Evolutionary conservation across 2,797 vertebrate species (phyloP).

Genomic region (Uromys caudimaculatus): DNA sequence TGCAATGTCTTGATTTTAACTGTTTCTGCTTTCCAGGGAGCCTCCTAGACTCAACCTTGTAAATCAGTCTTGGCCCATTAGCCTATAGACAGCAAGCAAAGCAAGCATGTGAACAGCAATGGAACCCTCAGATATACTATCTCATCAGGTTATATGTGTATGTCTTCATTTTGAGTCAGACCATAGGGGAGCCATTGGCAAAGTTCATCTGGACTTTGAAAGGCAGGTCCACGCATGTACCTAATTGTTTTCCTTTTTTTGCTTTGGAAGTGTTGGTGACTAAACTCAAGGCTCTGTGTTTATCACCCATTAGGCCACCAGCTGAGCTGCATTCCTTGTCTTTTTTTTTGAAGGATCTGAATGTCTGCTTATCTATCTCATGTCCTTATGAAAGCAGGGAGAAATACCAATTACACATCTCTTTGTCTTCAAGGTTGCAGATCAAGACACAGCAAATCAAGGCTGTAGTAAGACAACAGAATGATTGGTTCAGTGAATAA

Average conservation of each 20-base stretch:
- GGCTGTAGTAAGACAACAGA: neutral
- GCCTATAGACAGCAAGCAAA: neutral
- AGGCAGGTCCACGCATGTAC: neutral
- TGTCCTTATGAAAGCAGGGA: neutral
- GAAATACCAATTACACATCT: slow-evolving; percentile 8
- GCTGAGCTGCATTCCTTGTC: neutral
- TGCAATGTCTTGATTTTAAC: slow-evolving; percentile 21
- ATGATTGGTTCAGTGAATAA: neutral
- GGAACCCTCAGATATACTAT: neutral
- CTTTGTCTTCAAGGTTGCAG: neutral
- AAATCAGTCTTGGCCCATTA: neutral
- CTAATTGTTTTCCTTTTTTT: neutral
- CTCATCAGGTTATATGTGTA: neutral
- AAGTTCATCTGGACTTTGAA: neutral
- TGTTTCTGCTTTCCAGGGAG: neutral
- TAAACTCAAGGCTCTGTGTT: neutral
- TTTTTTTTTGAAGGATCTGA: neutral
- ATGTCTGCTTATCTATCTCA: slow-evolving; percentile 5
- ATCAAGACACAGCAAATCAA: neutral
- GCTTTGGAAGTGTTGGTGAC: neutral
- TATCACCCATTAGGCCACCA: neutral
- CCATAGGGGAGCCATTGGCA: neutral
- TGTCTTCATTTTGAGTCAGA: slow-evolving; percentile 18
- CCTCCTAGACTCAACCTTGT: neutral
- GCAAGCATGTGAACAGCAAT: neutral